phyloP scores from a whole-genome alignment of 2,888 invertebrate genomes.

The Ptycholaimellus sp. region DNA sequence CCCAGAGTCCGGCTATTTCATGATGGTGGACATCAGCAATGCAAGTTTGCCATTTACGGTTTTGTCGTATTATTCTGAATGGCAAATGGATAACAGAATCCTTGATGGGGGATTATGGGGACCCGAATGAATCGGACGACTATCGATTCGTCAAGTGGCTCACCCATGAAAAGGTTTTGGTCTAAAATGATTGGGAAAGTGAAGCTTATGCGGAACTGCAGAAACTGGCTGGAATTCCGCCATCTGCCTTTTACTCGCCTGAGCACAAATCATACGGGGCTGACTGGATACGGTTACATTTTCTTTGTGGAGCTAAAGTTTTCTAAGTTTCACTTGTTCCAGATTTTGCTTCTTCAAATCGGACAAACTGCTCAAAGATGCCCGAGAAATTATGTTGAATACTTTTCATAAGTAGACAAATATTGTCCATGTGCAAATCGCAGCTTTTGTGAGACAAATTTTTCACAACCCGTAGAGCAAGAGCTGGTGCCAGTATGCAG shows the following conservation, averaged over 20 bases:
- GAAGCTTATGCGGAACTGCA: slow-evolving; percentile 24
- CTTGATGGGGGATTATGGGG: slow-evolving; percentile 25
- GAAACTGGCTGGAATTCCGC: slow-evolving; percentile 74
- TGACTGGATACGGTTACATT: slow-evolving; percentile 63
- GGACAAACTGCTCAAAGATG: too few relatives aligned
- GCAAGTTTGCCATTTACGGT: slow-evolving; percentile 35
- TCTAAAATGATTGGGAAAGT: neutral
- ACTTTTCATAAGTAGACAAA: too few relatives aligned
- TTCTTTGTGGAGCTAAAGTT: too few relatives aligned
- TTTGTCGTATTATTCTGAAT: slow-evolving; percentile 9
- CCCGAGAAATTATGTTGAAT: too few relatives aligned
- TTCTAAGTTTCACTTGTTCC: too few relatives aligned
- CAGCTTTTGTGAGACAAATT: too few relatives aligned
- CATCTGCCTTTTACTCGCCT: slow-evolving; percentile 66
- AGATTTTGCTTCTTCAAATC: too few relatives aligned
- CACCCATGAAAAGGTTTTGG: slow-evolving; percentile 45
- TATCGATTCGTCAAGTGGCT: slow-evolving; percentile 86
- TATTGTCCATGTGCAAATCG: too few relatives aligned
- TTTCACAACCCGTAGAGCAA: too few relatives aligned
- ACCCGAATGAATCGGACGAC: slow-evolving; percentile 36
- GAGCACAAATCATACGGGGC: slow-evolving; percentile 55
- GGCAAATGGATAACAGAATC: neutral
- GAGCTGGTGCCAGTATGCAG: too few relatives aligned
- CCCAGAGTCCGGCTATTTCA: slow-evolving; percentile 90
- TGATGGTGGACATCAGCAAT: slow-evolving; percentile 69